These are phyloP conservation scores for Melitaea athalia DNA, from an alignment of 2,888 invertebrate genomes.

Conservation along the genomic window DNA sequence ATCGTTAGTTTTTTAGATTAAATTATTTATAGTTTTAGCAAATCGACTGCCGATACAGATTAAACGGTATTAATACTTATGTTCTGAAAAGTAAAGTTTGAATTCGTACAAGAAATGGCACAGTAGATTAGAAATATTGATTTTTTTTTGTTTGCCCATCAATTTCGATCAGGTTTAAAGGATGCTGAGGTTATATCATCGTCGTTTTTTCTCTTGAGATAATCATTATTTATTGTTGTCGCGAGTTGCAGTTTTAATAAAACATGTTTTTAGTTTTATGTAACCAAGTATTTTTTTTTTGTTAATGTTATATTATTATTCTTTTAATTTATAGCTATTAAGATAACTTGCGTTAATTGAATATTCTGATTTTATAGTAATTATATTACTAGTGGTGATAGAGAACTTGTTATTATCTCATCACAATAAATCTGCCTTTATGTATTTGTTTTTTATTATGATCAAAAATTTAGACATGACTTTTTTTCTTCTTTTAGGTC, in stretches of 20 bases:
- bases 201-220: conserved; percentile 28
- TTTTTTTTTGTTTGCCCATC: conserved; percentile 23
- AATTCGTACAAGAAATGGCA: background rate
- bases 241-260: conserved; percentile 12
- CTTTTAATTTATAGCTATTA: too few species aligned
- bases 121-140: conserved; percentile 5
- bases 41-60: background rate
- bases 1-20: background rate
- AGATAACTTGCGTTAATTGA: too few species aligned
- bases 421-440: too few species aligned
- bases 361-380: too few species aligned
- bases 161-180: conserved; percentile 25
- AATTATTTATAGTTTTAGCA: background rate
- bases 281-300: background rate
- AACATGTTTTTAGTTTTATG: conserved; percentile 8
- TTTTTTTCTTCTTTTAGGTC: too few species aligned
- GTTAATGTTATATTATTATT: background rate
- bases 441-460: too few species aligned
- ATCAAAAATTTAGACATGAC: too few species aligned
- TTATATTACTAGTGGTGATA: too few species aligned
- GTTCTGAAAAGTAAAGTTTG: background rate
- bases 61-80: background rate
- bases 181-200: conserved; percentile 30
- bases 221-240: conserved; percentile 35
- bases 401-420: too few species aligned